These are phyloP conservation scores for Listronotus oregonensis DNA, from an alignment of 1,140 invertebrate genomes.

Conservation along the genomic window DNA sequence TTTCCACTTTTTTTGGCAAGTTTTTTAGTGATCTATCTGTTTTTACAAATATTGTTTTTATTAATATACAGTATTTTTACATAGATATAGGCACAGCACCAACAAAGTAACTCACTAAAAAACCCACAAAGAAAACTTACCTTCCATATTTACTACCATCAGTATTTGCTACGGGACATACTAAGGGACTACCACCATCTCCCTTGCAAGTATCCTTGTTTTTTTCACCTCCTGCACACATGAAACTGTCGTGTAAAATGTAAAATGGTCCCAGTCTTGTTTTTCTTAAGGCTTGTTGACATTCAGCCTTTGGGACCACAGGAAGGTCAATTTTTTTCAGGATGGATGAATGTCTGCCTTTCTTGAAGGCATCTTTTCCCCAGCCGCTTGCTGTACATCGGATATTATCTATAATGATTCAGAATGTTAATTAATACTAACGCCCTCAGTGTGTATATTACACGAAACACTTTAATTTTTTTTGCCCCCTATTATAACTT, in stretches of 20 bases:
- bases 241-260: slow-evolving; percentile 66
- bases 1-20: too few species aligned
- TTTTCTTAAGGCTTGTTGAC: slow-evolving; percentile 61
- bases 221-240: slow-evolving; percentile 72
- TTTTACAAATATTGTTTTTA: too few species aligned
- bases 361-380: slow-evolving; percentile 66
- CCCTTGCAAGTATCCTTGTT: slow-evolving; percentile 74
- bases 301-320: slow-evolving; percentile 60
- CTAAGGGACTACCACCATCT: slow-evolving; percentile 65
- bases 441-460: too few species aligned
- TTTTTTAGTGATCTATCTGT: too few species aligned
- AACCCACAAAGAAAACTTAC: too few species aligned
- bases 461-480: too few species aligned
- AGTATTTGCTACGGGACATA: slow-evolving; percentile 60
- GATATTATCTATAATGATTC: slow-evolving; percentile 29
- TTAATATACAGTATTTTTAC: too few species aligned
- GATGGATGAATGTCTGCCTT: slow-evolving; percentile 59
- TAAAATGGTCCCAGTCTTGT: slow-evolving; percentile 68
- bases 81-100: too few species aligned
- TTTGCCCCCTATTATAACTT: too few species aligned
- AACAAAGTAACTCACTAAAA: too few species aligned
- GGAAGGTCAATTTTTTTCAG: slow-evolving; percentile 70
- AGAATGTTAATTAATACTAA: too few species aligned
- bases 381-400: slow-evolving; percentile 67
- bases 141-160: slow-evolving; percentile 1